Conservation (phyloP, 2,797 vertebrate genomes). For the Morus bassanus region DNA sequence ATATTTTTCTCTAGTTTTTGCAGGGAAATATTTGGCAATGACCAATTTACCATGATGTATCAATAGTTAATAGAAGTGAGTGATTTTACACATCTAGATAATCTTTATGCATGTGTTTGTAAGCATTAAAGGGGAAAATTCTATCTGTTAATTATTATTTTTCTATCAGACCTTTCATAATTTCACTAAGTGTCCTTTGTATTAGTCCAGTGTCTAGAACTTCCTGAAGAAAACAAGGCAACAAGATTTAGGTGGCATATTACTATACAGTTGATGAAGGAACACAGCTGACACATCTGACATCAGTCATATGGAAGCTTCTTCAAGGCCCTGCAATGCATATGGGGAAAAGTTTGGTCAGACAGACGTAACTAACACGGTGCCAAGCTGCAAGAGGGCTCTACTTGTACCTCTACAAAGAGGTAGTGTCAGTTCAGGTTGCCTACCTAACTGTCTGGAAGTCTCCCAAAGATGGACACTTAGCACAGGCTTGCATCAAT, state of each 20-base stretch:
- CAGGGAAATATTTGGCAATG: not conserved
- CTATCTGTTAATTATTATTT: not conserved
- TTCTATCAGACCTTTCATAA: not conserved
- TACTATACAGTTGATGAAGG: not conserved
- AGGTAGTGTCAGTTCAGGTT: not conserved
- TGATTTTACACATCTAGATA: not conserved
- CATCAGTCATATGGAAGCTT: not conserved
- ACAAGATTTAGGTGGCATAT: not conserved
- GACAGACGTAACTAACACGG: fast-evolving
- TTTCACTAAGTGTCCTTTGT: not conserved
- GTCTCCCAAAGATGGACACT: fast-evolving
- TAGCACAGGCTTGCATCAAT: not conserved
- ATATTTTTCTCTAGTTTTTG: not conserved
- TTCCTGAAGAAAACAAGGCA: not conserved
- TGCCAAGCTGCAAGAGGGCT: not conserved
- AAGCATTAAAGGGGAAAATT: not conserved
- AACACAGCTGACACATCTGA: not conserved
- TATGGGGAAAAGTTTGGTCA: not conserved
- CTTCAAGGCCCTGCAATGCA: not conserved
- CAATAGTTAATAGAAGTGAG: not conserved
- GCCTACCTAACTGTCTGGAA: not conserved
- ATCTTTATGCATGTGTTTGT: not conserved
- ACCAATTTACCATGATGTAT: not conserved
- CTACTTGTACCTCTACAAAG: not conserved
- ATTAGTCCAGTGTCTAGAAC: not conserved